A percentile compares a stretch with the other conserved stretches of the same genome.
phyloP scores from a whole-genome alignment of 2,797 vertebrate species.

The Iguana delicatissima region DNA sequence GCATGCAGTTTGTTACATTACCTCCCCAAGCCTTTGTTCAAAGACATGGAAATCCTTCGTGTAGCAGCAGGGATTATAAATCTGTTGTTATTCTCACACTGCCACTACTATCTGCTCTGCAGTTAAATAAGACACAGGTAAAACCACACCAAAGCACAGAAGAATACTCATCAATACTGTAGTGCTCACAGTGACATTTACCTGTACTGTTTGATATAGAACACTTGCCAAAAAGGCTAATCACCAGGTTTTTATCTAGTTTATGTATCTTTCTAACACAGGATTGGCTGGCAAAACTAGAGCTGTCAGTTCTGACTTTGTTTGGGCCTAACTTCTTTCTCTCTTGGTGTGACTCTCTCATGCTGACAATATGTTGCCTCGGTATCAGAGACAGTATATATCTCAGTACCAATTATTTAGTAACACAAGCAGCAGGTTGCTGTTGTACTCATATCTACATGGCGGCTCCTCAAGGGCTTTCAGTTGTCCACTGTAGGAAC shows the following conservation, averaged over 20 bases:
- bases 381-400: not conserved
- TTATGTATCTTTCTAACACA: not conserved
- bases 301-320: too few species aligned
- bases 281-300: not conserved
- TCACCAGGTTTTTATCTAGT: not conserved
- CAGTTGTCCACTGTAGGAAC: not conserved
- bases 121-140: not conserved
- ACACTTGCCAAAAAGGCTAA: not conserved
- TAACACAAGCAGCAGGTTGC: too few species aligned
- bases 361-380: not conserved
- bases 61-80: not conserved
- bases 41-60: not conserved
- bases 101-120: not conserved
- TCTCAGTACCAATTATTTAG: not conserved
- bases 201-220: not conserved
- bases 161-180: not conserved
- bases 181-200: not conserved
- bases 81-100: not conserved
- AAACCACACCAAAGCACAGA: not conserved
- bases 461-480: not conserved
- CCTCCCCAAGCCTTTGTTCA: not conserved
- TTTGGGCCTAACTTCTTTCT: not conserved
- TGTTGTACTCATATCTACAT: not conserved
- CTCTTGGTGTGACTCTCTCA: not conserved
- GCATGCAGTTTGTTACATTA: not conserved